Conservation (phyloP, 2,797 vertebrate species). For the Acanthurus leucopareius region DNA sequence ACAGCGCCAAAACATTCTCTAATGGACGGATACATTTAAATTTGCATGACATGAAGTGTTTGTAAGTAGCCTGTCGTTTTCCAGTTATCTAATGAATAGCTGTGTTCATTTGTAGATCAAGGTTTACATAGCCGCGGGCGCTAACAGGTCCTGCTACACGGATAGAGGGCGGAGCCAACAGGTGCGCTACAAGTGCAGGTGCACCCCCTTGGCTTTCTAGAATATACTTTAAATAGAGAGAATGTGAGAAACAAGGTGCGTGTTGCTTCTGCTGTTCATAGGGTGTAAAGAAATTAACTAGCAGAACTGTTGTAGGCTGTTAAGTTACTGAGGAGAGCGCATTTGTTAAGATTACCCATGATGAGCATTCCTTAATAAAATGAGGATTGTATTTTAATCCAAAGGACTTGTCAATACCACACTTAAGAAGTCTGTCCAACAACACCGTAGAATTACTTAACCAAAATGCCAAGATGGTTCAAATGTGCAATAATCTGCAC, state of each 20-base stretch:
- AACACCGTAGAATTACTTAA: no score
- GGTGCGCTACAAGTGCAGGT: constrained; percentile 35
- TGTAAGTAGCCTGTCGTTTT: not conserved
- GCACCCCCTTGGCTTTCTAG: constrained; percentile 21
- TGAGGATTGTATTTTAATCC: no score
- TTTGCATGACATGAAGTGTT: not conserved
- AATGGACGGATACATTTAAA: not conserved
- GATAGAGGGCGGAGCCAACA: constrained; percentile 46
- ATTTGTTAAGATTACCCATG: no score
- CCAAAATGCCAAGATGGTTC: no score
- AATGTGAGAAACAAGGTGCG: not conserved
- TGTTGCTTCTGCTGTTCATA: not conserved
- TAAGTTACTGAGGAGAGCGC: no score
- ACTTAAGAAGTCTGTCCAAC: no score
- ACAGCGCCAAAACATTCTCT: not conserved
- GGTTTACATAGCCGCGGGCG: constrained; percentile 19
- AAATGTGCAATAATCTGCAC: not conserved
- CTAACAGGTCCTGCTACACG: constrained; percentile 3
- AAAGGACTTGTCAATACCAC: no score
- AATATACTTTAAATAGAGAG: constrained; percentile 1
- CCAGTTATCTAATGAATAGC: not conserved
- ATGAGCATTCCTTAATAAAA: no score
- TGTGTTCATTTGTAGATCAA: not conserved
- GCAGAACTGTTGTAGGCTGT: no score
- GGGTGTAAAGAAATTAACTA: not conserved